Percentiles rank a stretch among this genome's conserved stretches.
phyloP scores from a whole-genome alignment of 1,140 invertebrate species.

The Nephotettix cincticeps region DNA sequence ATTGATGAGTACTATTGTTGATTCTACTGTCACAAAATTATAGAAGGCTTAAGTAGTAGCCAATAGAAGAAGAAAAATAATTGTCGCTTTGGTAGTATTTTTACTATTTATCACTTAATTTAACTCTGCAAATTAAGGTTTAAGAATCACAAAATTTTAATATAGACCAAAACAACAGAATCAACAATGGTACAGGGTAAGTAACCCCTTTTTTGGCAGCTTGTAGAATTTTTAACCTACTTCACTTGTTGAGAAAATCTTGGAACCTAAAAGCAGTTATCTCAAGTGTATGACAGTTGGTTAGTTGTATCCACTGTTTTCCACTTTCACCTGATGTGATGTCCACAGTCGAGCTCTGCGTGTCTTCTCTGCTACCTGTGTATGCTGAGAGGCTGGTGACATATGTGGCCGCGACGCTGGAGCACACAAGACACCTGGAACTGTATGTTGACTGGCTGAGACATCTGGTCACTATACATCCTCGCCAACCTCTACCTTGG shows the following conservation, averaged over 20 bases:
- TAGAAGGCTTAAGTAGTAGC: neutral
- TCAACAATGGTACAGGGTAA: too few relatives aligned
- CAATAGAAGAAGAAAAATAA: too few relatives aligned
- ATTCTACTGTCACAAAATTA: neutral
- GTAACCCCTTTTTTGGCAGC: too few relatives aligned
- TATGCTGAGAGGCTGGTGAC: conserved; percentile 73
- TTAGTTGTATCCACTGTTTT: neutral
- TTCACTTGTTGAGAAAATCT: neutral
- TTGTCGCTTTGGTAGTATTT: too few relatives aligned
- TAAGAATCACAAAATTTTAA: neutral
- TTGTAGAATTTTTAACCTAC: neutral
- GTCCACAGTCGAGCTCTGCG: conserved; percentile 72
- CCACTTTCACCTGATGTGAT: neutral
- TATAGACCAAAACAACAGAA: neutral
- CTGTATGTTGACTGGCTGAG: conserved; percentile 85
- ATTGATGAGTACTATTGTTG: neutral
- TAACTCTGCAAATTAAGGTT: too few relatives aligned
- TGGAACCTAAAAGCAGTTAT: conserved; percentile 23
- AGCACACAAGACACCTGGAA: conserved; percentile 78
- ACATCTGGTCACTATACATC: conserved; percentile 59
- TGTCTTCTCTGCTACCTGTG: conserved; percentile 64
- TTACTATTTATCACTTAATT: too few relatives aligned
- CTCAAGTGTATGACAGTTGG: too few relatives aligned
- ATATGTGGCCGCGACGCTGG: conserved; percentile 68
- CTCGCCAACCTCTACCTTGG: conserved; percentile 55